A percentile compares a stretch with the other conserved stretches of the same genome.
Conservation (phyloP, 2,888 invertebrate genomes). For the Andrena minutula region DNA sequence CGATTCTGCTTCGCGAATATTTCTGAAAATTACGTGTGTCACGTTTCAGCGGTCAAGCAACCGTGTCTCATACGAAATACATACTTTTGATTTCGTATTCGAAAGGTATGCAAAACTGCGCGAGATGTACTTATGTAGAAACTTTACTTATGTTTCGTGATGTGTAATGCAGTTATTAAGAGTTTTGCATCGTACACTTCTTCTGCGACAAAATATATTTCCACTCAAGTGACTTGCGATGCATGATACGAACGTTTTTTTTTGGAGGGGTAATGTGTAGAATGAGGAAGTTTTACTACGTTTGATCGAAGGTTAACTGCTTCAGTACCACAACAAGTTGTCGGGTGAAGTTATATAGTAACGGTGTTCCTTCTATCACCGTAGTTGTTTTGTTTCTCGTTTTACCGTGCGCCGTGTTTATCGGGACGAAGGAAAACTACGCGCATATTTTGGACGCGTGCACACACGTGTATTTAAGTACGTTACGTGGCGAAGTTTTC, state of each 20-base stretch:
- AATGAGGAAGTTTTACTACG: neutral
- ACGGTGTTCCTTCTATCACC: neutral
- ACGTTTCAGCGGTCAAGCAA: neutral
- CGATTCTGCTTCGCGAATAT: neutral
- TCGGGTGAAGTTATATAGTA: neutral
- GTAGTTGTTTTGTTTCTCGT: neutral
- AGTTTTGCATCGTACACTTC: neutral
- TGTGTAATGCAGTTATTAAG: too few relatives aligned
- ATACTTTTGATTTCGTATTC: too few relatives aligned
- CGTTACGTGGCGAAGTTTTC: neutral
- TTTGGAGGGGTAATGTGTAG: neutral
- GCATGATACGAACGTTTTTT: neutral
- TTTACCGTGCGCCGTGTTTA: neutral
- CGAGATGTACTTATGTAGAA: too few relatives aligned
- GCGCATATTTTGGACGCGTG: too few relatives aligned
- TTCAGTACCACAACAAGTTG: neutral
- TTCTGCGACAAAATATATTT: neutral
- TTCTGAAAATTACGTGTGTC: neutral
- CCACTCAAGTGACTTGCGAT: neutral
- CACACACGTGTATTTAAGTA: too few relatives aligned
- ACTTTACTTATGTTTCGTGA: too few relatives aligned
- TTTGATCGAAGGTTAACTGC: conserved; percentile 2
- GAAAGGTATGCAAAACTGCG: too few relatives aligned
- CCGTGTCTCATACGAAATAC: too few relatives aligned
- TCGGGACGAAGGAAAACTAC: neutral